Conservation (phyloP, 2,113 vertebrate genomes). For the Amphiprion ocellaris region DNA sequence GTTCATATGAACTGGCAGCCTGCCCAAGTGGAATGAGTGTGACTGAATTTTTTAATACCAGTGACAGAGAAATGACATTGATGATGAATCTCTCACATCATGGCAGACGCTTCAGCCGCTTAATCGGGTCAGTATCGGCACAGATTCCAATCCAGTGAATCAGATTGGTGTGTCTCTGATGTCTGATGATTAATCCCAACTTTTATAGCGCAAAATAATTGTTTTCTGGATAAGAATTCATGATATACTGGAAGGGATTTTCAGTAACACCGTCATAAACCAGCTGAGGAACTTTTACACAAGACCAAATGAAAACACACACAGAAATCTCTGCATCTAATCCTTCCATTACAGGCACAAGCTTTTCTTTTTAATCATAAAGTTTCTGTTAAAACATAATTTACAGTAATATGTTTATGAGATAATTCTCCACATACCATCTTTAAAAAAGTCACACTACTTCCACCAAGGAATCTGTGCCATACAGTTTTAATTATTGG, state of each 20-base stretch:
- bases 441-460: conserved; percentile 44
- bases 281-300: conserved; percentile 4
- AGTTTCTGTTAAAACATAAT: conserved; percentile 14
- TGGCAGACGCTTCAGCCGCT: not conserved
- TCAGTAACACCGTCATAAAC: not conserved
- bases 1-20: not conserved
- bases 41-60: not conserved
- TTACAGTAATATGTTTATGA: conserved; percentile 18
- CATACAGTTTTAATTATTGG: conserved; percentile 62
- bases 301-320: conserved; percentile 12
- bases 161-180: not conserved
- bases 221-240: not conserved
- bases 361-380: conserved; percentile 17
- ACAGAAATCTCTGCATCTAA: not conserved
- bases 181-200: conserved; percentile 27
- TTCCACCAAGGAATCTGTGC: conserved; percentile 42
- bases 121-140: conserved; percentile 9
- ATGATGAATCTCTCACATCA: not conserved
- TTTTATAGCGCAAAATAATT: conserved; percentile 12
- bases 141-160: conserved; percentile 9
- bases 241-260: conserved; percentile 22
- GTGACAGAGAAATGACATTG: not conserved
- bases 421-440: not conserved
- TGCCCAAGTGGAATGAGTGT: not conserved
- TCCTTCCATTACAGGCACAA: not conserved